Percentiles rank a stretch among this genome's conserved stretches.
phyloP scores from a whole-genome alignment of 1,140 invertebrate species.

The Heliconius hewitsoni region DNA sequence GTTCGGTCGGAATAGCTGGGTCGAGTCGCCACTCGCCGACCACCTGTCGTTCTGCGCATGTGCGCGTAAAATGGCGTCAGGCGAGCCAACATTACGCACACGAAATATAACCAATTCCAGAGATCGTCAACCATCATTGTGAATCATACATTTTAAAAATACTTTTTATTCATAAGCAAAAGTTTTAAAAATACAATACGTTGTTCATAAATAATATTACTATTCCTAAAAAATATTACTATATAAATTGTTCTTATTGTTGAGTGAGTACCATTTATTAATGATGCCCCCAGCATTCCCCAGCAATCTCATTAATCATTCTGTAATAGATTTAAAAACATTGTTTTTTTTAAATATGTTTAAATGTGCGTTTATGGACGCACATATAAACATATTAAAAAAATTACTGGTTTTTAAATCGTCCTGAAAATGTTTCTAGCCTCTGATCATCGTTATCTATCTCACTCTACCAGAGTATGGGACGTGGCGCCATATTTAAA shows the following conservation, averaged over 20 bases:
- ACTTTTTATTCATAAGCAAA: neutral
- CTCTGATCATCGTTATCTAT: conserved; percentile 47
- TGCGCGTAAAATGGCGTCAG: conserved; percentile 74
- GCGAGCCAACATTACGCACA: conserved; percentile 59
- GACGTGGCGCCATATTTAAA: conserved; percentile 63
- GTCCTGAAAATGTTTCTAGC: conserved; percentile 42
- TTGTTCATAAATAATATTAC: neutral
- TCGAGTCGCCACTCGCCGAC: conserved; percentile 77
- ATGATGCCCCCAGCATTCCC: no score
- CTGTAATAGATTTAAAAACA: no score
- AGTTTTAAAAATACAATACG: neutral
- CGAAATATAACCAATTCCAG: conserved; percentile 53
- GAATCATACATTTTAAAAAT: neutral
- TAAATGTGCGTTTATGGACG: no score
- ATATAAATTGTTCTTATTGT: neutral
- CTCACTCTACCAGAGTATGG: conserved; percentile 53
- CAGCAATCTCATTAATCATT: no score
- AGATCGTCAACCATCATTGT: conserved; percentile 40
- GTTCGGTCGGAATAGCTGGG: conserved; percentile 76
- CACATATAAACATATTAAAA: no score
- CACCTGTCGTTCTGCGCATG: conserved; percentile 81
- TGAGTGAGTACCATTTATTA: neutral
- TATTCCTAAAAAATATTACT: neutral
- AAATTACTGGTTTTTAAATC: no score
- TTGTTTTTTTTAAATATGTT: no score